Conservation (phyloP, 2,888 invertebrate species). For the Linnaemya tessellans region DNA sequence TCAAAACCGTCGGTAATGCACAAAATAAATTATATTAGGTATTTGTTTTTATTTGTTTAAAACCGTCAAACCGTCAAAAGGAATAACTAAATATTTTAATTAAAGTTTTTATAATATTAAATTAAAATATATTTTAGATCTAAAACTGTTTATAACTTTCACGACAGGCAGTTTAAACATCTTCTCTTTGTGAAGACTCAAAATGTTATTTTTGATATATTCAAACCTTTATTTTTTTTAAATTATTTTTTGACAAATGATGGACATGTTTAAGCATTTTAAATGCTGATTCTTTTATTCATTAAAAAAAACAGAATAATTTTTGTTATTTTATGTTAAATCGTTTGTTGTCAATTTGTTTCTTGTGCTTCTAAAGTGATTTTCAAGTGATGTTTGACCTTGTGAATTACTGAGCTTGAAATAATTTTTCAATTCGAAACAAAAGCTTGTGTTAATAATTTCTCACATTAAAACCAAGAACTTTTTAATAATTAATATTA, state of each 20-base stretch:
- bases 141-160: too few species aligned
- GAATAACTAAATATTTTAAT: too few species aligned
- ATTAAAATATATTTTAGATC: too few species aligned
- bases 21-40: background rate
- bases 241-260: constrained; percentile 65
- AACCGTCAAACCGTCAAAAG: too few species aligned
- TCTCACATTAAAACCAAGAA: constrained; percentile 53
- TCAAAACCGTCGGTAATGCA: background rate
- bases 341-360: constrained; percentile 29
- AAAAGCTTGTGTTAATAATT: constrained; percentile 10
- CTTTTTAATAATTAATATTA: constrained; percentile 41
- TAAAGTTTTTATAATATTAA: background rate
- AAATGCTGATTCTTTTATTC: constrained; percentile 60
- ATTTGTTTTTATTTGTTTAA: too few species aligned
- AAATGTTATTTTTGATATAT: constrained; percentile 4
- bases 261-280: constrained; percentile 68
- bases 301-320: constrained; percentile 29
- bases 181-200: background rate
- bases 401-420: constrained; percentile 52
- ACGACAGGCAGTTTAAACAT: background rate
- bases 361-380: constrained; percentile 35
- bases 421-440: constrained; percentile 24
- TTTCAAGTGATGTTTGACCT: constrained; percentile 59
- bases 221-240: constrained; percentile 5
- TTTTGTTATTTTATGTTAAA: constrained; percentile 38